Conservation (phyloP, 2,888 invertebrate species). For the Morpho achilles region DNA sequence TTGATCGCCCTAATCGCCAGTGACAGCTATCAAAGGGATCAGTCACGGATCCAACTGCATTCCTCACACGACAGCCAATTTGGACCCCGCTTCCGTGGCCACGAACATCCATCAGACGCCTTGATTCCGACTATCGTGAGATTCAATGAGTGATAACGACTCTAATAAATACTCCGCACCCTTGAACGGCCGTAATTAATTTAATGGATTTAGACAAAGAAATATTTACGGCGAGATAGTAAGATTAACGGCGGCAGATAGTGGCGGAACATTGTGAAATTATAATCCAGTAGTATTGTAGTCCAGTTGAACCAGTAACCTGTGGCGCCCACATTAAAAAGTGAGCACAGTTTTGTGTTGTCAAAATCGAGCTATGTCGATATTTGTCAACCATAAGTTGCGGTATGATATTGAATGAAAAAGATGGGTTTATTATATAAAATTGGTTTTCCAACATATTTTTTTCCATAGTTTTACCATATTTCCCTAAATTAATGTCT, state of each 20-base stretch:
- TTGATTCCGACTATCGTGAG: conserved; percentile 36
- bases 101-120: conserved; percentile 63
- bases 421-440: no score
- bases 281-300: neutral
- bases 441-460: no score
- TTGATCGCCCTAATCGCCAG: conserved; percentile 53
- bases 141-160: conserved; percentile 79
- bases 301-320: no score
- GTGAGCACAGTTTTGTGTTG: no score
- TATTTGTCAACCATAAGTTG: no score
- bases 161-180: conserved; percentile 76
- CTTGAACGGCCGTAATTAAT: conserved; percentile 75
- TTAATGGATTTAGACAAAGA: conserved; percentile 79
- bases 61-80: conserved; percentile 73
- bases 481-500: no score
- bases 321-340: no score
- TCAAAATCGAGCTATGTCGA: no score
- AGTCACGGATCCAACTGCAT: conserved; percentile 70
- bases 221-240: conserved; percentile 76
- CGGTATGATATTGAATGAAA: no score
- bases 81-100: conserved; percentile 69
- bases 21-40: conserved; percentile 68
- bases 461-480: no score
- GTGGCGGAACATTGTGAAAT: conserved; percentile 2
- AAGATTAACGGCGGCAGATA: conserved; percentile 57